Conservation (phyloP, 2,888 invertebrate genomes). For the Fabriciana adippe region DNA sequence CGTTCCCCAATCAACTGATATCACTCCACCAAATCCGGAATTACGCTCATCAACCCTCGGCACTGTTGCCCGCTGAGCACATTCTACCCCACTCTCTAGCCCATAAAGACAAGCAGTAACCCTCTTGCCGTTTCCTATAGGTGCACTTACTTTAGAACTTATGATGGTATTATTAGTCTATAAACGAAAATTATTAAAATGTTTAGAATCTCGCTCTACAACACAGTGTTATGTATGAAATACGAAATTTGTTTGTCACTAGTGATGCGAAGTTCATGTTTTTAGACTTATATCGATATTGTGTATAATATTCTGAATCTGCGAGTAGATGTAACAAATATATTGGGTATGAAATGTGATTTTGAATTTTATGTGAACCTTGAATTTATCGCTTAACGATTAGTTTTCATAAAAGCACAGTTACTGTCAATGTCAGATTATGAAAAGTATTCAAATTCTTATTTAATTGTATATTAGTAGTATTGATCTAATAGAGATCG, state of each 20-base stretch:
- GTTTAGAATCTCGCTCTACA: constrained; percentile 79
- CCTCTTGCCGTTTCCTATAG: constrained; percentile 59
- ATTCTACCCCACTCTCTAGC: constrained; percentile 80
- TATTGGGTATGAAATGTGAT: constrained; percentile 70
- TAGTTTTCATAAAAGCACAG: constrained; percentile 52
- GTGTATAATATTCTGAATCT: constrained; percentile 75
- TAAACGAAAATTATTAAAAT: constrained; percentile 72
- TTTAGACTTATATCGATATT: constrained; percentile 70
- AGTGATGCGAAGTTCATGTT: constrained; percentile 71
- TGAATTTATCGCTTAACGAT: constrained; percentile 47
- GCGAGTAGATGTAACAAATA: constrained; percentile 66
- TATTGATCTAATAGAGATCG: constrained; percentile 12
- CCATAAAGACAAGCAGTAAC: constrained; percentile 80
- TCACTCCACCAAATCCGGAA: constrained; percentile 98
- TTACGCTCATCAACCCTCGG: constrained; percentile 95
- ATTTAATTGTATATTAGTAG: constrained; percentile 18
- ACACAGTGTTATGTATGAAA: constrained; percentile 74
- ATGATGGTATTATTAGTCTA: constrained; percentile 80
- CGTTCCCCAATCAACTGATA: constrained; percentile 96
- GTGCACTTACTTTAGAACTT: constrained; percentile 71
- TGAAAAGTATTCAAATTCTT: constrained; percentile 19
- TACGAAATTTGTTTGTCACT: constrained; percentile 66
- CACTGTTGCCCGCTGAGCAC: constrained; percentile 87
- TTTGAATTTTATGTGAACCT: constrained; percentile 49
- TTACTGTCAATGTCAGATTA: constrained; percentile 20